Base-by-base conservation (phyloP, 1,140 invertebrate species). In the Eriosoma lanigerum region DNA sequence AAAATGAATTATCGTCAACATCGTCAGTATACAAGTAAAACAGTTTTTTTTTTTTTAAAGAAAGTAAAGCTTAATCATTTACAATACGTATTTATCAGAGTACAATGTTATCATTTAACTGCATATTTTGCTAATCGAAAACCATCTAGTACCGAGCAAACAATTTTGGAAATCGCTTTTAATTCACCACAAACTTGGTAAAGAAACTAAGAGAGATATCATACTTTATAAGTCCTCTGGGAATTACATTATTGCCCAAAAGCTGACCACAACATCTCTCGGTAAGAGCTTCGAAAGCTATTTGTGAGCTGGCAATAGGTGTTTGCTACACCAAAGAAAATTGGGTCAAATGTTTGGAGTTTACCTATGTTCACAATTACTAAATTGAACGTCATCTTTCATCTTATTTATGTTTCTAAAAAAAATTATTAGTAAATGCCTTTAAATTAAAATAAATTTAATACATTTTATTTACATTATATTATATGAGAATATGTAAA, bases 241-340 rank as follows among this genome's bases (percentile, higher is more conserved):
- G 66, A 38, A 68, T 68, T 48, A 26, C 66, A 68, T 48, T 68
- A 68, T 68, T 46, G 21, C 13, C 44, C 66, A 48, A 68, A 68
- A 44, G 66, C 66, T 68, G 66, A 68, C 66, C 66, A 48, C 44
- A 68, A 48, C 44, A 8, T 38, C 44, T 38, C 21, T 48, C 66
- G 13, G 44, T 48, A 46, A 46, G 21, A 46, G 66, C 44, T 24
- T 38, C 21, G 15, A 24, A 68, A n/a, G 66, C 66, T 68, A 68
- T 68, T 68, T 68, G 66, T 48, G 66, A 68, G 48, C 44, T 46
- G 44, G 66, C 66, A 68, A 68, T 48, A 68, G 38, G 38, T 68
- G 66, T 68, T 68, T 68, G 38, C 44, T 15, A 44, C 46, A 62
- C 26, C 64, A 1, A 38, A 44, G 38, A 15, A 12, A 32, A 68